These are phyloP conservation scores for Prochilodus magdalenae DNA, from an alignment of 2,113 vertebrate genomes.

Conservation along the genomic window DNA sequence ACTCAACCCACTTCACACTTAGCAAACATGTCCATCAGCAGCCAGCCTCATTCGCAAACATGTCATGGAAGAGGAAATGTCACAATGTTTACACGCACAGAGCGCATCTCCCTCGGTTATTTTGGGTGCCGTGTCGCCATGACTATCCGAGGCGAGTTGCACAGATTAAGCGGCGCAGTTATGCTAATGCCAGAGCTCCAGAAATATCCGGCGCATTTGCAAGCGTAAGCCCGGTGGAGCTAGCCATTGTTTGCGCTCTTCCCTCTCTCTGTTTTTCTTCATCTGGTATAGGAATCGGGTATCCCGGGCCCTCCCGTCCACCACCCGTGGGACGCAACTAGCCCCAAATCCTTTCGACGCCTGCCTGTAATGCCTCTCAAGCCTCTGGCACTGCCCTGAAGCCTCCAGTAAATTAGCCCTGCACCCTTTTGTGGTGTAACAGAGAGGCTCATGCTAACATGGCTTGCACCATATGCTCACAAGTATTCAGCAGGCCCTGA, in stretches of 20 bases:
- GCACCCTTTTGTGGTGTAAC: conserved; percentile 46
- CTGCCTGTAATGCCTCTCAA: conserved; percentile 70
- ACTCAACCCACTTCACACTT: conserved; percentile 15
- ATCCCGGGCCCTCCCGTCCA: conserved; percentile 48
- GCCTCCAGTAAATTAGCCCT: conserved; percentile 70
- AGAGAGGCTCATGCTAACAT: neutral
- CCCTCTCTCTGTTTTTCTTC: neutral
- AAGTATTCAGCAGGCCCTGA: conserved; percentile 42
- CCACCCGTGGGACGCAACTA: conserved; percentile 49
- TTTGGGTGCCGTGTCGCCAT: neutral
- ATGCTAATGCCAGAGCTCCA: conserved; percentile 66
- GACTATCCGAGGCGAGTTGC: conserved; percentile 33
- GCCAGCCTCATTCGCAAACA: neutral
- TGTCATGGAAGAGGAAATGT: conserved; percentile 36
- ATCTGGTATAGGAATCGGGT: conserved; percentile 54
- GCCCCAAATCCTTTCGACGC: conserved; percentile 65
- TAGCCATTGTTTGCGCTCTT: conserved; percentile 53
- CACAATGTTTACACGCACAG: conserved; percentile 65
- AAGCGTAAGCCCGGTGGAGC: conserved; percentile 48
- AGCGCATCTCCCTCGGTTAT: conserved; percentile 22
- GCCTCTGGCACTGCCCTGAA: conserved; percentile 62
- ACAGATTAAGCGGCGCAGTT: conserved; percentile 66
- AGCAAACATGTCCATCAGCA: neutral
- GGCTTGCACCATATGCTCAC: conserved; percentile 21
- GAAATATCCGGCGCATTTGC: conserved; percentile 66